Evolutionary conservation across 2,888 invertebrate species (phyloP), one percentile per base, ranked within the genome.

Genomic region (Gisinianus flammeolus): DNA sequence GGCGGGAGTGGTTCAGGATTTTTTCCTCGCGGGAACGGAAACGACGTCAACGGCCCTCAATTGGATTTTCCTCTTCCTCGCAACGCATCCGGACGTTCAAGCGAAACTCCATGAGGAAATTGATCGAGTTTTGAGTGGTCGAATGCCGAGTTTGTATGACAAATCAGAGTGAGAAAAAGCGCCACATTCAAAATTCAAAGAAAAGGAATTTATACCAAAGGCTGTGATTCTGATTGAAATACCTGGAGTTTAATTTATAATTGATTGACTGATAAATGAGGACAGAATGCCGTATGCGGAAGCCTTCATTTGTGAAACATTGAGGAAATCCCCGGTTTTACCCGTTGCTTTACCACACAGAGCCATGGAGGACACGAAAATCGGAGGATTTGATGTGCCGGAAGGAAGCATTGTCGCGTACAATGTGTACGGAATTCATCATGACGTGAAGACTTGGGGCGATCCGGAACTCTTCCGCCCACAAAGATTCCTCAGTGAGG

Each of bases 31-130:
- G 3, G 74, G 74, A 16, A 16, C 35, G 0, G 58, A 73, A 35
- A 58, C 73, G 5, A 33, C 73, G 2, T 35, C 26, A 4, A 58
- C 58, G 0, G 64, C 62, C 0, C 44, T 74, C 12, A n/a, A n/a
- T n/a, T n/a, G n/a, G n/a, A n/a, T n/a, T n/a, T 16, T 58, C 3
- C 72, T 72, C 22, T 72, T 22, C 12, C 30, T 72, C 4, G 72
- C 72, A 8, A 31, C 33, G 5, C 16, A 72, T 24, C 72, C 56
- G 19, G 62, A 72, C 0, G 33, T 22, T 6, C 72, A 72, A 33
- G 4, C 8, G 12, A 62, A 56, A 24, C 12, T 72, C 0, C 72
- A 72, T 10, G 12, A 35, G 5, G 72, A 72, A 72, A 58, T 72
- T 62, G 72, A 72, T n/a, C 10, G 8, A 4, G 62, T 72, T 24